Evolutionary conservation across 1,140 invertebrate genomes (phyloP).

Genomic region (Atta texana): DNA sequence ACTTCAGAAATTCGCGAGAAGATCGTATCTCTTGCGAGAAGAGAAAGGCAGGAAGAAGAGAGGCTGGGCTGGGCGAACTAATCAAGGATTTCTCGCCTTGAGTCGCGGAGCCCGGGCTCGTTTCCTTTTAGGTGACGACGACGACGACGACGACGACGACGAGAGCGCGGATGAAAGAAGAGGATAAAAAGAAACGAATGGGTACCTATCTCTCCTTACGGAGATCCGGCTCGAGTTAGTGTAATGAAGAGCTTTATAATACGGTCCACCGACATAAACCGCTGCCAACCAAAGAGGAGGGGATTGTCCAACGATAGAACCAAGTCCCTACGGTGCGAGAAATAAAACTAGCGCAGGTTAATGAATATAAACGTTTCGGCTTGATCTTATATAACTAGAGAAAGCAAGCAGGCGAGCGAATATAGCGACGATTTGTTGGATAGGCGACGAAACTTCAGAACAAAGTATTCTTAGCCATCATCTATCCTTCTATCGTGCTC

Average conservation of each 20-base stretch:
- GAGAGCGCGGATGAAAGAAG: conserved; percentile 73
- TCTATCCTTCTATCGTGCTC: conserved; percentile 37
- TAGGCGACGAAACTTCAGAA: conserved; percentile 45
- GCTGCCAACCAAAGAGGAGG: conserved; percentile 37
- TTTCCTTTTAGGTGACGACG: conserved; percentile 77
- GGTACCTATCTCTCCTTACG: conserved; percentile 70
- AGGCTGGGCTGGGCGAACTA: conserved; percentile 67
- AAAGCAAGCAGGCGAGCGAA: conserved; percentile 52
- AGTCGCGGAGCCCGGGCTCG: conserved; percentile 68
- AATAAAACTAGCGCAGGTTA: conserved; percentile 72
- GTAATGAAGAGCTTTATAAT: conserved; percentile 80
- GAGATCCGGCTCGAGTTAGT: conserved; percentile 71
- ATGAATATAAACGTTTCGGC: conserved; percentile 76
- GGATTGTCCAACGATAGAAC: conserved; percentile 19
- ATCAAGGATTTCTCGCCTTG: conserved; percentile 78
- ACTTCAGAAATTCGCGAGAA: conserved; percentile 76
- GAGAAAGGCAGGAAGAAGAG: conserved; percentile 67
- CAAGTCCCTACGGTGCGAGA: conserved; percentile 26
- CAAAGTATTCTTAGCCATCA: conserved; percentile 53
- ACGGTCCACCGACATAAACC: conserved; percentile 69
- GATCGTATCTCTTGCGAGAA: conserved; percentile 73
- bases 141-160: conserved; percentile 68
- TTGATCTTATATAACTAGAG: conserved; percentile 74
- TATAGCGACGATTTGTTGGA: conserved; percentile 36
- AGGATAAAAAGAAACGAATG: conserved; percentile 71